Percentiles rank a stretch among this genome's conserved stretches.
Evolutionary conservation across 2,888 invertebrate species (phyloP).

Genomic region (Catonia carolina): DNA sequence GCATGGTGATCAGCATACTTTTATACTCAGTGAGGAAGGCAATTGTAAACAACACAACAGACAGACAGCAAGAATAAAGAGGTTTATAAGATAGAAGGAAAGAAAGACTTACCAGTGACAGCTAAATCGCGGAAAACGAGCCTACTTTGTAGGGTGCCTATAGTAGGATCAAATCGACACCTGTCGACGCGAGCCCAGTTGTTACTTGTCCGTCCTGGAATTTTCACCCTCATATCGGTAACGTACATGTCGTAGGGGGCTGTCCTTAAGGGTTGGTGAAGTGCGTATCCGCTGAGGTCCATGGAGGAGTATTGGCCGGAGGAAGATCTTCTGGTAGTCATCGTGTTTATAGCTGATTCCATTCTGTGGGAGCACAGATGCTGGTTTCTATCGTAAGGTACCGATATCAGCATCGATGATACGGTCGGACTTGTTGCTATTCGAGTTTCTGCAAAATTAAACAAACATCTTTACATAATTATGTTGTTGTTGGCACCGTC

Average conservation of each 20-base stretch:
- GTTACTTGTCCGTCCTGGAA: slow-evolving; percentile 53
- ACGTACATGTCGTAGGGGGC: slow-evolving; percentile 63
- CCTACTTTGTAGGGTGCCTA: slow-evolving; percentile 67
- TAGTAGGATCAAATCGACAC: slow-evolving; percentile 67
- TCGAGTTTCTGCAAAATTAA: not conserved
- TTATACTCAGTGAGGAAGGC: too few relatives aligned
- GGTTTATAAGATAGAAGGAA: too few relatives aligned
- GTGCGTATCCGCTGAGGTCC: slow-evolving; percentile 49
- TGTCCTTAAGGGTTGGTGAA: slow-evolving; percentile 55
- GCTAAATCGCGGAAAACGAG: slow-evolving; percentile 72
- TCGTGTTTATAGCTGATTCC: slow-evolving; percentile 17
- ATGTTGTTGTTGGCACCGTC: not conserved
- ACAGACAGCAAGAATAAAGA: too few relatives aligned
- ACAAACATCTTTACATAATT: not conserved
- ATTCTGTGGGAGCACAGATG: slow-evolving; percentile 18
- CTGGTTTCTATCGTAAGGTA: slow-evolving; percentile 1
- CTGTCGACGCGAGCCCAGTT: slow-evolving; percentile 48
- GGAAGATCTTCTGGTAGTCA: slow-evolving; percentile 21
- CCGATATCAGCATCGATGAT: not conserved
- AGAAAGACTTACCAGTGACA: slow-evolving; percentile 56
- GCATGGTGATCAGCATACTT: too few relatives aligned
- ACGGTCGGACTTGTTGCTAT: not conserved
- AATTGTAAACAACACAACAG: too few relatives aligned
- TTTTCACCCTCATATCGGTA: slow-evolving; percentile 59
- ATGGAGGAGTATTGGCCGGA: slow-evolving; percentile 16